A percentile compares a stretch with the other conserved stretches of the same genome.
These are phyloP conservation scores for Lasius platythorax DNA, from an alignment of 2,888 invertebrate genomes.

Conservation along the genomic window DNA sequence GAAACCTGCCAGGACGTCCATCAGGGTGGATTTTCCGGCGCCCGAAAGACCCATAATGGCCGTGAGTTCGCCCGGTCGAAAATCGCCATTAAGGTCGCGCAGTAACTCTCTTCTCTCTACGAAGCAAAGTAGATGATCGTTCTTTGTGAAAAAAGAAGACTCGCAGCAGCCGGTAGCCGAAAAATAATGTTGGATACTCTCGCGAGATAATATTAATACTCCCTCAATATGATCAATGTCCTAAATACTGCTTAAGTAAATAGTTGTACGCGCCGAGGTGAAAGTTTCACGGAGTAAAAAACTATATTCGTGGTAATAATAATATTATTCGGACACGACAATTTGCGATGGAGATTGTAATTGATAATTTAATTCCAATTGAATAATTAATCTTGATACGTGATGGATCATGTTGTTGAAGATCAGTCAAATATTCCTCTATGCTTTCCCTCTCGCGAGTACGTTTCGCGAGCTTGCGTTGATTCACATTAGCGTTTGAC, in stretches of 20 bases:
- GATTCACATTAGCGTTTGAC: not conserved
- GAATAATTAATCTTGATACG: not conserved
- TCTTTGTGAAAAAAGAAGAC: not conserved
- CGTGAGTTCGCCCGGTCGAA: slow-evolving; percentile 91
- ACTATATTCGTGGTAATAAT: not conserved
- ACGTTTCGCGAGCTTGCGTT: too few species aligned
- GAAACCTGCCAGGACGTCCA: slow-evolving; percentile 96
- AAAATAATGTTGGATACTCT: too few species aligned
- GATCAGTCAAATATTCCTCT: too few species aligned
- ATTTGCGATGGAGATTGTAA: not conserved
- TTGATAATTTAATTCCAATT: not conserved
- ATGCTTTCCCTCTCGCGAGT: too few species aligned
- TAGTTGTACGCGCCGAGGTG: not conserved
- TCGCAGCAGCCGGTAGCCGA: not conserved
- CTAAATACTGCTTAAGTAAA: slow-evolving; percentile 12
- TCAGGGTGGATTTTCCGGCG: slow-evolving; percentile 94
- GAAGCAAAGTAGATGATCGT: slow-evolving; percentile 72
- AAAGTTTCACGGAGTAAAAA: slow-evolving; percentile 1
- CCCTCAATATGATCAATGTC: not conserved
- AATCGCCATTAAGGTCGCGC: slow-evolving; percentile 88
- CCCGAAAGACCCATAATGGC: slow-evolving; percentile 97
- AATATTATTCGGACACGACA: not conserved
- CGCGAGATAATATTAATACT: not conserved
- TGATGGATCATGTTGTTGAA: too few species aligned
- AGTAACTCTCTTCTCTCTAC: slow-evolving; percentile 85